Evolutionary conservation across 2,113 vertebrate genomes (phyloP).

Genomic region (Heptranchias perlo): DNA sequence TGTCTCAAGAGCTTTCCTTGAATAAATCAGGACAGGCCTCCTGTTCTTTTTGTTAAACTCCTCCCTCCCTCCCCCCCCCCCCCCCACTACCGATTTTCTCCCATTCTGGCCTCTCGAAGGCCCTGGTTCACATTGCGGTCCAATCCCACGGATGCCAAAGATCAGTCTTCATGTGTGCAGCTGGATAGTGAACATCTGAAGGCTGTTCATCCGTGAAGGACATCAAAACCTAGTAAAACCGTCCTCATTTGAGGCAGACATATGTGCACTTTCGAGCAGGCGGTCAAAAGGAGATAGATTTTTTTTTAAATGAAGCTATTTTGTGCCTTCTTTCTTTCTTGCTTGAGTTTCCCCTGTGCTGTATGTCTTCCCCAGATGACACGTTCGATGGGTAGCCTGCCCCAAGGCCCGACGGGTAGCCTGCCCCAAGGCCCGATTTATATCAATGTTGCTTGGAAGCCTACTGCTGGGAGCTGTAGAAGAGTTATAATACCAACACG

Average conservation of each 20-base stretch:
- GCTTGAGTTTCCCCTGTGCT: neutral
- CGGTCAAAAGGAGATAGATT: neutral
- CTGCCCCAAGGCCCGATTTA: neutral
- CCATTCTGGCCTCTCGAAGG: neutral
- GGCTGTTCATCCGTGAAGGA: neutral
- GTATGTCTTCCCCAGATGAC: neutral
- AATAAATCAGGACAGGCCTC: neutral
- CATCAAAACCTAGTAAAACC: neutral
- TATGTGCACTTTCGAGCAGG: neutral
- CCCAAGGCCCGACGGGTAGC: neutral
- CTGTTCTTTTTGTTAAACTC: neutral
- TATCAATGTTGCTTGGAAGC: neutral
- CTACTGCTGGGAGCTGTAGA: neutral
- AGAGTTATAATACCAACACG: too few relatives aligned
- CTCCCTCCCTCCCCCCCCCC: neutral
- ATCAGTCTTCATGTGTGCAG: neutral
- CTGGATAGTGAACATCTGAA: neutral
- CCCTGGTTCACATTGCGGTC: neutral
- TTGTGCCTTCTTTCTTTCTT: neutral
- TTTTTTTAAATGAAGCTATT: neutral
- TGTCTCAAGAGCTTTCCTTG: neutral
- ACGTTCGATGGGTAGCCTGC: neutral
- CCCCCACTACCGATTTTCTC: neutral
- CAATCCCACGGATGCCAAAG: neutral
- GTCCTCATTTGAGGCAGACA: neutral